These are phyloP conservation scores for Agrotis exclamationis DNA, from an alignment of 2,888 invertebrate genomes.

Conservation along the genomic window DNA sequence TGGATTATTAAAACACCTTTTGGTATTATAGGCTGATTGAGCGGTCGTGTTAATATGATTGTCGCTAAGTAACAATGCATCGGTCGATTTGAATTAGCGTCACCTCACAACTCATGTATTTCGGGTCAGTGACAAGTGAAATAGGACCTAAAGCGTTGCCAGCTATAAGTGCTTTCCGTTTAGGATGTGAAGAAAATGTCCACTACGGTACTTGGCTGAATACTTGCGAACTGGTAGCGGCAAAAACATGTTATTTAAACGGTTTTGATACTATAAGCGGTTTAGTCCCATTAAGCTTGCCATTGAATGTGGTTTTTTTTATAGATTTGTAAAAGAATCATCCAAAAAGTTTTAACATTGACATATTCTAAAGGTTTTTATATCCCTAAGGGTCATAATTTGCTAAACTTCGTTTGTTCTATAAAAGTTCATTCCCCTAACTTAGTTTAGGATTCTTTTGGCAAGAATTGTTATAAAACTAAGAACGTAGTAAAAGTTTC, in stretches of 20 bases:
- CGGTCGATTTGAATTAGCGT: background rate
- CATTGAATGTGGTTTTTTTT: no score
- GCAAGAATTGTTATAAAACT: conserved; percentile 2
- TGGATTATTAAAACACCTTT: background rate
- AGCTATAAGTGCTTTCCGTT: conserved; percentile 6
- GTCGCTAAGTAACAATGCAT: background rate
- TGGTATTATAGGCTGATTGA: background rate
- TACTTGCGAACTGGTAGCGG: conserved; percentile 18
- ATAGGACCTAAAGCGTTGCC: conserved; percentile 5
- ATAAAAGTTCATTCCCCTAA: background rate
- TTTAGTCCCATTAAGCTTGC: no score
- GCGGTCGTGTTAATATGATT: background rate
- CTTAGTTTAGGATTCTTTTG: background rate
- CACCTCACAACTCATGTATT: background rate
- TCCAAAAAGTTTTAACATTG: no score
- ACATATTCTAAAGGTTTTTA: background rate
- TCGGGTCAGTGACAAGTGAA: background rate
- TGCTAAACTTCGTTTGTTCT: background rate
- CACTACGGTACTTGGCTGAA: background rate
- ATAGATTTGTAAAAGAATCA: background rate
- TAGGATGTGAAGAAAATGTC: background rate
- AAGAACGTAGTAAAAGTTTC: conserved; percentile 15
- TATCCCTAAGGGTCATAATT: background rate
- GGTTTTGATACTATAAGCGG: conserved; percentile 9
- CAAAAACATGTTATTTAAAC: background rate